Percentiles rank a stretch among this genome's conserved stretches.
These are phyloP conservation scores for Eunapius fragilis DNA, from an alignment of 37 sponge, comb jelly and placozoan species.

Conservation along the genomic window DNA sequence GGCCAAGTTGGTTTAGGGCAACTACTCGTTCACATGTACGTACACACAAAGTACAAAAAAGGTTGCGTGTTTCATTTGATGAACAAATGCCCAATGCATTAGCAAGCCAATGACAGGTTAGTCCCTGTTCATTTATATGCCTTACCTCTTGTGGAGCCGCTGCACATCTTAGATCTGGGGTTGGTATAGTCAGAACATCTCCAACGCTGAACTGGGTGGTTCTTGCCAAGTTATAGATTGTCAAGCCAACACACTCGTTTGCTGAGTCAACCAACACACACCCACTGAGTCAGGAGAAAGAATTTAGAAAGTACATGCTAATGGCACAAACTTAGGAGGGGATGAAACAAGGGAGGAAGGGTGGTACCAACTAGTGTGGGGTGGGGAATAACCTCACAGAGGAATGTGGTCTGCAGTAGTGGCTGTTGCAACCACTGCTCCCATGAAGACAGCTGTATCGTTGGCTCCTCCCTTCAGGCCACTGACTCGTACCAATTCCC, in stretches of 20 bases:
- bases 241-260: constrained; percentile 40
- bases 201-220: constrained; percentile 37
- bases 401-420: constrained; percentile 44
- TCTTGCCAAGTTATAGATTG: constrained; percentile 68
- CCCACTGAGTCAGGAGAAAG: constrained; percentile 26
- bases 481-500: not conserved
- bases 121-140: too few relatives aligned
- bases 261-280: constrained; percentile 51
- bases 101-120: too few relatives aligned
- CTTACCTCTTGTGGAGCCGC: constrained; percentile 25
- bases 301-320: too few relatives aligned
- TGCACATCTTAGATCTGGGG: constrained; percentile 12
- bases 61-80: too few relatives aligned
- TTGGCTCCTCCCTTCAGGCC: constrained; percentile 18
- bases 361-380: not conserved
- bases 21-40: too few relatives aligned
- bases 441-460: constrained; percentile 23
- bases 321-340: not conserved
- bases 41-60: too few relatives aligned
- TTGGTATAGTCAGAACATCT: constrained; percentile 54
- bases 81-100: too few relatives aligned
- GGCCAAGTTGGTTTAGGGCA: not conserved
- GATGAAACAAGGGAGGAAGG: not conserved
- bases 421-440: constrained; percentile 31
- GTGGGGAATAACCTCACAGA: constrained; percentile 25